Conservation (phyloP, 92 coral and sea anemone species). For the Zoanthus sociatus region DNA sequence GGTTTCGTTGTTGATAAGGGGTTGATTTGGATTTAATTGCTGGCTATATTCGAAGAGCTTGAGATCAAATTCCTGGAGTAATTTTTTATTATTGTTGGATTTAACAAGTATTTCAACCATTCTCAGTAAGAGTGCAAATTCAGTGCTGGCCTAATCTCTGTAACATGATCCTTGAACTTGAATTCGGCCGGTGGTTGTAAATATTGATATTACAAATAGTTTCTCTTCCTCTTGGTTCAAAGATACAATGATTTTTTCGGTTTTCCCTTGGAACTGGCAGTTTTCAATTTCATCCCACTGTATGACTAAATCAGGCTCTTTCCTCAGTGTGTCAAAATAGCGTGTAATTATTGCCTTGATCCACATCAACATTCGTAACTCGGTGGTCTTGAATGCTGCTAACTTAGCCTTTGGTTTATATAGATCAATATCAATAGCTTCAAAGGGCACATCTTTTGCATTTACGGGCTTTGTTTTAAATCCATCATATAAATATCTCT, state of each 20-base stretch:
- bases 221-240: background rate
- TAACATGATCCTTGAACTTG: background rate
- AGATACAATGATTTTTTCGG: background rate
- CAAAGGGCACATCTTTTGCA: conserved; percentile 37
- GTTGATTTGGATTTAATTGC: too few relatives aligned
- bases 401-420: conserved; percentile 53
- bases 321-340: conserved; percentile 10
- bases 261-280: conserved; percentile 11
- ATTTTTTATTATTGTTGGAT: background rate
- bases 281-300: conserved; percentile 49
- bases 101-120: background rate
- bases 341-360: conserved; percentile 35
- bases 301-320: background rate
- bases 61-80: too few relatives aligned
- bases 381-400: conserved; percentile 45
- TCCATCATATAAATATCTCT: too few relatives aligned
- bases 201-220: background rate
- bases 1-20: too few relatives aligned
- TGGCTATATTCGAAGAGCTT: too few relatives aligned
- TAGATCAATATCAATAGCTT: conserved; percentile 8
- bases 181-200: conserved; percentile 7
- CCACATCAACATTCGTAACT: conserved; percentile 35
- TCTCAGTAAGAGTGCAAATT: conserved; percentile 1
- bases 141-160: background rate
- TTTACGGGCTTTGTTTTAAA: too few relatives aligned